phyloP scores from a whole-genome alignment of 2,113 vertebrate species.

The Tachysurus vachellii region DNA sequence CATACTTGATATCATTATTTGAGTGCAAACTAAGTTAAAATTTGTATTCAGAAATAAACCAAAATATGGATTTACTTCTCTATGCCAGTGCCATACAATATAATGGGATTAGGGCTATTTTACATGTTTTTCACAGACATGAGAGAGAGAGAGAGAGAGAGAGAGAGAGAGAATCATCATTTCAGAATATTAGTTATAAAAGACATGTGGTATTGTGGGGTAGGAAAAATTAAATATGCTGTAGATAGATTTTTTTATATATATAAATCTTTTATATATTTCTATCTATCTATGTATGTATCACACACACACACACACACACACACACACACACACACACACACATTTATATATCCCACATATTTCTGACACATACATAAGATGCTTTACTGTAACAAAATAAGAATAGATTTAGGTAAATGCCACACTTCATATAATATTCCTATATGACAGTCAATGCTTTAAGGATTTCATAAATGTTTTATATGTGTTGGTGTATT shows the following conservation, averaged over 20 bases:
- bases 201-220: neutral
- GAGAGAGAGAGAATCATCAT: neutral
- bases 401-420: neutral
- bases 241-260: neutral
- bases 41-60: neutral
- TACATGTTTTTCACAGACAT: slow-evolving; percentile 51
- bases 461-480: neutral
- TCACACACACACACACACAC: too few relatives aligned
- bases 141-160: too few relatives aligned
- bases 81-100: neutral
- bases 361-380: neutral
- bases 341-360: neutral
- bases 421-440: neutral
- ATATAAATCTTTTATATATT: too few relatives aligned
- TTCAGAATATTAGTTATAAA: neutral
- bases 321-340: too few relatives aligned
- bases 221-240: neutral
- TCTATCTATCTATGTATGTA: too few relatives aligned
- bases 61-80: neutral
- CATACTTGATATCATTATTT: too few relatives aligned
- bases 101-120: neutral
- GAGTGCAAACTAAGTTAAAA: neutral
- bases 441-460: too few relatives aligned
- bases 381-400: neutral
- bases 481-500: neutral